Base-by-base conservation (phyloP, 1,140 invertebrate species). In the Ooceraea biroi region DNA sequence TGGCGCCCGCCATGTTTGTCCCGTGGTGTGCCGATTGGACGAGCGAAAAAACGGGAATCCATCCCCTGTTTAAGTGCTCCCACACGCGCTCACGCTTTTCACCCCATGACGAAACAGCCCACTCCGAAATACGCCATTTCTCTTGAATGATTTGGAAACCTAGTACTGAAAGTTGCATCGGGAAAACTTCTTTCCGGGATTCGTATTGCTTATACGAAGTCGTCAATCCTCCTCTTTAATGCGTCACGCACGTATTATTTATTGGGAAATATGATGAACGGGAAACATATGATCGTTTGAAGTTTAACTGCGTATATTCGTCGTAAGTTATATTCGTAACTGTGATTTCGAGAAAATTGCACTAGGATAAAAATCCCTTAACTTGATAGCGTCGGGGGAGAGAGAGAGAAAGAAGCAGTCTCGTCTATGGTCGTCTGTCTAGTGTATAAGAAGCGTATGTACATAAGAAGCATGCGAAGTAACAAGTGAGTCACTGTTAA, bases 1-100 rank as follows among this genome's bases (percentile, higher is more conserved):
- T 83, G 82, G 78, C 19, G 66, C 68, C 50, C 88, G 88, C 89
- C 89, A 90, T 90, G 83, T 90, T 90, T 84, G 85, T 90, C 85
- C 82, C 83, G 82, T 88, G 77, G 65, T 57, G 87, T 88, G 85
- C 87, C 87, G 87, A 89, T 89, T 89, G 88, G 88, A 78, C 77
- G 85, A 73, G 78, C 76, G 85, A 86, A 89, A 84, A 88, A 85
- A 76, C 86, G 69, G 76, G 77, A 80, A 89, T 85, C 82, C 77
- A 89, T 89, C 87, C 87, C 85, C 85, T 73, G 87, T 17, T 41
- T 60, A 82, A 83, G 77, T 78, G 71, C 77, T 88, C 74, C 82
- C 80, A 87, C 84, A 77, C 85, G 52, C 74, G 55, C 46, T 25
- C 19, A 10, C 57, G 71, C 41, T 68, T 82, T 76, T 85, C 87